These are phyloP conservation scores for Anthoscopus minutus DNA, from an alignment of 2,113 vertebrate species.

Conservation along the genomic window DNA sequence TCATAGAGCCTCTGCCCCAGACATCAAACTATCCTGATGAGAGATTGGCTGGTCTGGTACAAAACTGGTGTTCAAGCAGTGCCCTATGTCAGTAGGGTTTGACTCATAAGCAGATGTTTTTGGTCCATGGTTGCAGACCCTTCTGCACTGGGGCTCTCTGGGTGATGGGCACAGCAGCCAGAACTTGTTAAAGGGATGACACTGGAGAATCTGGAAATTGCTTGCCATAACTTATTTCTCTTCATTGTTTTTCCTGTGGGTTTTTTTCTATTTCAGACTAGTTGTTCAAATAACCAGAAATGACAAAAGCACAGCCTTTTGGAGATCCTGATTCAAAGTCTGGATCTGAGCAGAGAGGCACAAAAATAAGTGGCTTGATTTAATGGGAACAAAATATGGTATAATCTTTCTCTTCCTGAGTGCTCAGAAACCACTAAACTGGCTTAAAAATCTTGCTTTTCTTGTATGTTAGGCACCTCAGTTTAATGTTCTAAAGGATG, in stretches of 20 bases:
- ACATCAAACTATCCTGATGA: fast-evolving
- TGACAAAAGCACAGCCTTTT: background rate
- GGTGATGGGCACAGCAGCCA: background rate
- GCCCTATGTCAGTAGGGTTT: background rate
- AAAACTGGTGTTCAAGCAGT: background rate
- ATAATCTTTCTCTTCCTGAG: background rate
- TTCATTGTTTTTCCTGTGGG: background rate
- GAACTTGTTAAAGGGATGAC: background rate
- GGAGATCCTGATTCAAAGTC: background rate
- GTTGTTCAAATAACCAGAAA: background rate
- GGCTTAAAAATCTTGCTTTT: background rate
- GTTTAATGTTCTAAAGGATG: background rate
- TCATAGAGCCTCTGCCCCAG: background rate
- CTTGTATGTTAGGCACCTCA: background rate
- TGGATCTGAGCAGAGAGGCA: background rate
- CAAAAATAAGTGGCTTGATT: background rate
- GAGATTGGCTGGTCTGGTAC: background rate
- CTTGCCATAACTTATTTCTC: background rate
- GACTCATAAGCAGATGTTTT: background rate
- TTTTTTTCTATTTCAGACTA: background rate
- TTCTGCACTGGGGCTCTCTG: fast-evolving
- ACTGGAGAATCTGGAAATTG: background rate
- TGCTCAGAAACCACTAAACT: background rate
- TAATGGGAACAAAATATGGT: background rate
- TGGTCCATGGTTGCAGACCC: background rate